Base-by-base conservation (phyloP, 2,797 vertebrate species). In the Diplodus puntazzo region DNA sequence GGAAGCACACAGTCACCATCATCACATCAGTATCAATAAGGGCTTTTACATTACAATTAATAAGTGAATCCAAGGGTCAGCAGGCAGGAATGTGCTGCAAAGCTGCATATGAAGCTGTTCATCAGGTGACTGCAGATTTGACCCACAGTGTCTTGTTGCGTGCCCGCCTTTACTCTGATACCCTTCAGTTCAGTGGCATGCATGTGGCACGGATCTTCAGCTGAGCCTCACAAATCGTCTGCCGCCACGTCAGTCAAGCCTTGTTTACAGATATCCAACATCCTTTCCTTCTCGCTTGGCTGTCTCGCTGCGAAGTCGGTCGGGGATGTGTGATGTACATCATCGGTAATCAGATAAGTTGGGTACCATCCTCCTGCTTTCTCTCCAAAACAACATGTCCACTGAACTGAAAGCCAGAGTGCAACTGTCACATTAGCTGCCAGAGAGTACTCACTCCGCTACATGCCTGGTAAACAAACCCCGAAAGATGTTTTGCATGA, bases 271-370 rank as follows among this genome's bases (percentile, higher is more conserved):
- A 80, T 73, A 69, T 74, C 84, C 85, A 66, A 53, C 84, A 73
- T 83, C 82, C 83, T 73, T 79, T 65, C 76, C 52, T 79, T 63
- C 71, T 69, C 81, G 79, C 87, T 57, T 69, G 82, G 76, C 84
- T 71, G 84, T 90, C 89, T 90, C 59, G 59, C 82, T 23, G 77
- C 45, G 57, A 87, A 89, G 86, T 90, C 81, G 61, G 82, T 58
- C 77, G 75, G 81, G 14, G 89, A 92, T 69, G 91, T 89, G 90
- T 96, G 95, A 96, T 94, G 93, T 92, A 90, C 94, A 94, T 93
- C 87, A 84, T 87, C 87, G 89, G 92, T 95, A 95, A 95, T 96
- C 95, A 92, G 87, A 95, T 93, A 95, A 95, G 93, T 95, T 96
- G 92, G 94, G 86, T 89, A 91, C 87, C 90, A 89, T 92, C 90